Base-by-base conservation (phyloP, 2,113 vertebrate genomes). In the Gadus chalcogrammus region DNA sequence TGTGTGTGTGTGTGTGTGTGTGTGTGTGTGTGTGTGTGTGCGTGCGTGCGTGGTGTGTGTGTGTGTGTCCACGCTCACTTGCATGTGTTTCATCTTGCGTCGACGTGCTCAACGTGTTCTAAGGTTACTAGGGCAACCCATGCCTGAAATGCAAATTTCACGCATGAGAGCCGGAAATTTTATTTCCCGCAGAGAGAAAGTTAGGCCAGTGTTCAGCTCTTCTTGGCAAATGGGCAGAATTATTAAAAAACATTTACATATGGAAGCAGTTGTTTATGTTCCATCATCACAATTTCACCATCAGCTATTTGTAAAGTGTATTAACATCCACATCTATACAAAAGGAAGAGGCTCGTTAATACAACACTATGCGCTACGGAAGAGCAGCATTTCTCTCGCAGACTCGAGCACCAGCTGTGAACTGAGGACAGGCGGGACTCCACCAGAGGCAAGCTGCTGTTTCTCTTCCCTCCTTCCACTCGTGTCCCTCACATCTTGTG, bases 1-100 rank as follows among this genome's bases (percentile, higher is more conserved):
- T 71, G 71, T 62, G 63, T 16, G 20, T 24, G 31, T 28, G 52
- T 71, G 71, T 62, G 63, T 16, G 20, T 24, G 31, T 28, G 64
- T 61, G 63, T 2, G 12, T 48, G 20, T 28, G 42, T 38, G 16
- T 53, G 38, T 53, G 15, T 70, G 20, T 28, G 22, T 38, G 35
- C 13, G 17, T 65, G 17, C 22, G 60, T 28, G 24, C 0, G 42
- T 55, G 60, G 52, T 71, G 71, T 62, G 63, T 16, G 20, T 24
- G 31, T 28, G 64, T 61, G 63, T 2, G 12, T 48, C 42, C 42
- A 48, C 11, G 42, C 42, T 48, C 55, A 58, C n/a, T 58, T 35
- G 31, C 31, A 17, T 58, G 55, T 17, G 6, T 17, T 58, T 58
- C 55, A 6, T 58, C 55, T 58, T 58, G n/a, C 2, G 15, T 58